Evolutionary conservation across 2,113 vertebrate genomes (phyloP), one percentile per base, ranked within the genome.

Genomic region (Hippocampus mohnikei): DNA sequence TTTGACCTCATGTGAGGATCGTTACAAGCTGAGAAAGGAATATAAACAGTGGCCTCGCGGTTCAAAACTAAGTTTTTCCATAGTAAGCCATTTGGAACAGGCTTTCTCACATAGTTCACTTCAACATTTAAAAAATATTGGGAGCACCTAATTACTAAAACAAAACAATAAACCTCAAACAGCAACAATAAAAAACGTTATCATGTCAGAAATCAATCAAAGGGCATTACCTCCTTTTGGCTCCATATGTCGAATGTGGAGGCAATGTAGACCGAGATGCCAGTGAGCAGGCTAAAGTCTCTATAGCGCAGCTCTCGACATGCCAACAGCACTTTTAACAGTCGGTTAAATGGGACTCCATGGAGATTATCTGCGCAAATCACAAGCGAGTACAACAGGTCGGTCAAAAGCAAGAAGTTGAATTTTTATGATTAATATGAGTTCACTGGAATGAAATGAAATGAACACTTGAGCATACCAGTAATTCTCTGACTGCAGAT

Each of bases 401-500:
- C n/a, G 6, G n/a, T 44, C 37, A 42, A 42, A 23, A 42, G 37
- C 61, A 41, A 41, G 61, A n/a, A 1, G 2, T 23, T 64, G 9
- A 2, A 61, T 61, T 59, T 59, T 37, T 61, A 20, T n/a, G 12
- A 5, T 12, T 13, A 23, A 62, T 18, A 0, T 61, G 2, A 37
- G 8, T 21, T n/a, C 21, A 20, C 8, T 61, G 59, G 56, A 60
- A 18, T 27, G 27, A 60, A 42, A 16, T 18, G 15, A 6, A 50
- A 5, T 16, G 2, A 56, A 23, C 5, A 61, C 8, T 23, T n/a
- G 1, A 18, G 66, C 90, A 93, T 90, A 98, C 97, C 94, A 72
- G 84, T 63, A 42, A 96, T 89, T 65, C 69, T 90, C 48, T 82
- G 80, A 78, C 93, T 93, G 91, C 96, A 99, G 69, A 93, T 5